Conservation (phyloP, 2,888 invertebrate genomes). For the Caenorhabditis auriculariae region DNA sequence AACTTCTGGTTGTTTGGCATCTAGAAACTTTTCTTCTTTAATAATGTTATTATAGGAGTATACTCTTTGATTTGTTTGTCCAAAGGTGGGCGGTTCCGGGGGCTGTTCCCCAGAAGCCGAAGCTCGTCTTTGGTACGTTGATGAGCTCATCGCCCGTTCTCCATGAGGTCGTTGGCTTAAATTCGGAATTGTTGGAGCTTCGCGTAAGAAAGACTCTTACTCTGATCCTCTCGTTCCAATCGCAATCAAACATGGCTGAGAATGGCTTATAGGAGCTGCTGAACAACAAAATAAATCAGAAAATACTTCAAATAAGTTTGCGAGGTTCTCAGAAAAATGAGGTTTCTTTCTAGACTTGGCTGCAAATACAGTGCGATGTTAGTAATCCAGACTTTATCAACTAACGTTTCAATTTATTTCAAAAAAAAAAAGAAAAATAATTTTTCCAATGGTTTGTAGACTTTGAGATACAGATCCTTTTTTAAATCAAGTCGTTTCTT, state of each 20-base stretch:
- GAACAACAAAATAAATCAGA: conserved; percentile 6
- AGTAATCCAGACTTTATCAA: too few species aligned
- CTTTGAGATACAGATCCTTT: too few species aligned
- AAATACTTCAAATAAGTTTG: too few species aligned
- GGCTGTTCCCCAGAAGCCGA: conserved; percentile 40
- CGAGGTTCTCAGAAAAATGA: too few species aligned
- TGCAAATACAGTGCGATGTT: too few species aligned
- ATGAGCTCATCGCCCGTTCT: conserved; percentile 10
- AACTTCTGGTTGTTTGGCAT: conserved; percentile 43
- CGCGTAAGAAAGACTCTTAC: conserved; percentile 18
- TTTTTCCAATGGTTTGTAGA: too few species aligned
- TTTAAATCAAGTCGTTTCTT: too few species aligned
- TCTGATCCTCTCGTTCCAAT: conserved; percentile 33
- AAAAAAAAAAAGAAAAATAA: too few species aligned
- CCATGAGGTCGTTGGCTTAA: not conserved
- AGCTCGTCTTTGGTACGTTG: conserved; percentile 27
- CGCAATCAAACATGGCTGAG: conserved; percentile 56
- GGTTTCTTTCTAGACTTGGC: too few species aligned
- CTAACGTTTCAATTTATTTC: too few species aligned
- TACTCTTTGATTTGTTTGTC: conserved; percentile 19
- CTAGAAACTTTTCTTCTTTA: conserved; percentile 6
- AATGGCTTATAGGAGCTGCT: conserved; percentile 55
- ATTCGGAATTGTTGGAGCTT: too few species aligned
- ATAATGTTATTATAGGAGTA: not conserved
- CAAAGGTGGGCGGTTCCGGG: conserved; percentile 12